Conservation (phyloP, 2,113 vertebrate genomes). For the Heptranchias perlo region DNA sequence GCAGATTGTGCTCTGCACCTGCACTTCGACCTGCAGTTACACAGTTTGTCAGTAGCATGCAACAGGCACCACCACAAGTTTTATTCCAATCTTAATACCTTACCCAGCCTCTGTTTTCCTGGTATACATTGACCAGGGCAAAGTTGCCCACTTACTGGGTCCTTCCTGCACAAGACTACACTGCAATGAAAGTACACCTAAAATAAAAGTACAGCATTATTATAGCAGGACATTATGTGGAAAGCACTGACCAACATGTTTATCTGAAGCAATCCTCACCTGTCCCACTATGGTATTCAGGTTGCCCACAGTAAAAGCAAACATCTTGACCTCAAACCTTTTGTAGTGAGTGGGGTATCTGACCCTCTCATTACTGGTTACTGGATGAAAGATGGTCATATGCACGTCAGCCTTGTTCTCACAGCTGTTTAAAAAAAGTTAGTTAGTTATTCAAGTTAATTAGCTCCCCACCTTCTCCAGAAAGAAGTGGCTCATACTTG, state of each 20-base stretch:
- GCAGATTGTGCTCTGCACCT: background rate
- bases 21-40: constrained; percentile 43
- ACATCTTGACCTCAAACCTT: constrained; percentile 57
- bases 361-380: constrained; percentile 42
- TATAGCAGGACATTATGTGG: background rate
- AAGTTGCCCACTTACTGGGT: constrained; percentile 16
- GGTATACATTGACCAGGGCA: constrained; percentile 48
- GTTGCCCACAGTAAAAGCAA: constrained; percentile 47
- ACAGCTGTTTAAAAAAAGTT: constrained; percentile 43
- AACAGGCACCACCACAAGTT: background rate
- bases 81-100: constrained; percentile 32
- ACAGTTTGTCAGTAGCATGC: background rate
- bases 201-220: background rate
- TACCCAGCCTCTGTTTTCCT: constrained; percentile 46
- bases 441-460: too few relatives aligned
- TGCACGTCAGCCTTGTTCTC: constrained; percentile 45
- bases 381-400: constrained; percentile 46
- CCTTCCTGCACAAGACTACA: constrained; percentile 48
- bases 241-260: rapidly evolving
- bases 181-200: constrained; percentile 56
- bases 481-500: background rate
- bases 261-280: constrained; percentile 37
- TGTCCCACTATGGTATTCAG: constrained; percentile 41
- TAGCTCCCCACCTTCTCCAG: background rate
- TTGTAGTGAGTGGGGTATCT: constrained; percentile 52